Percentiles rank a stretch among this genome's conserved stretches.
phyloP scores from a whole-genome alignment of 2,113 vertebrate species.

The Sinocyclocheilus maitianheensis region DNA sequence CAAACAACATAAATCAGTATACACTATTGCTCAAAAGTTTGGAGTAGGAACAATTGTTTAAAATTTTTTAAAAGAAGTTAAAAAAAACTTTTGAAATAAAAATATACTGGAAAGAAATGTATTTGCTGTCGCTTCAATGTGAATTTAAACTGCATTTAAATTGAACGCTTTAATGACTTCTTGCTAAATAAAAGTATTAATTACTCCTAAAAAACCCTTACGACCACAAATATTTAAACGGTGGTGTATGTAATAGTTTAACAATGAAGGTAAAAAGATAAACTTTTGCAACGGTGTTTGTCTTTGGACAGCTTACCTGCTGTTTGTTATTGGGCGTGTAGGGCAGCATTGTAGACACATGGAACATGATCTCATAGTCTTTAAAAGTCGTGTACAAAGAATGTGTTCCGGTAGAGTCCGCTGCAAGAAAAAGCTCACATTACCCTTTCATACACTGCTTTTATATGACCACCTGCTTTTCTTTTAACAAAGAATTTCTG shows the following conservation, averaged over 20 bases:
- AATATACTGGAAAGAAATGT: no score
- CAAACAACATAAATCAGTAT: neutral
- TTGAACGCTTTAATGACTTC: no score
- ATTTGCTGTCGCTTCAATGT: no score
- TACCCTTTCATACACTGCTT: neutral
- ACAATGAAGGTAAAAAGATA: neutral
- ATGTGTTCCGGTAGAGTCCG: slow-evolving; percentile 77
- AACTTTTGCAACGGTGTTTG: no score
- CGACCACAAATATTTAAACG: neutral
- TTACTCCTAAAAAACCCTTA: neutral
- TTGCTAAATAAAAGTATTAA: neutral
- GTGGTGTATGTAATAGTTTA: no score
- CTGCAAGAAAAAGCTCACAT: slow-evolving; percentile 54
- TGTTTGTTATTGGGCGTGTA: slow-evolving; percentile 99
- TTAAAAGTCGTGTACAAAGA: slow-evolving; percentile 77
- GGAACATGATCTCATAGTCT: slow-evolving; percentile 80
- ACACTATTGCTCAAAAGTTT: no score
- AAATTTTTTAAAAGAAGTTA: neutral
- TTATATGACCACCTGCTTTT: neutral
- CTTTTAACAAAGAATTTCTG: neutral
- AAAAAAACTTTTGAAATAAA: no score
- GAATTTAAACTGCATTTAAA: no score
- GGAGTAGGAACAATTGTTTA: no score
- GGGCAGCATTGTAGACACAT: slow-evolving; percentile 86
- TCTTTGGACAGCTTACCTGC: slow-evolving; percentile 79